Percentiles rank a stretch among this genome's conserved stretches.
phyloP scores from a whole-genome alignment of 2,113 vertebrate genomes.

The Polypterus bichir region DNA sequence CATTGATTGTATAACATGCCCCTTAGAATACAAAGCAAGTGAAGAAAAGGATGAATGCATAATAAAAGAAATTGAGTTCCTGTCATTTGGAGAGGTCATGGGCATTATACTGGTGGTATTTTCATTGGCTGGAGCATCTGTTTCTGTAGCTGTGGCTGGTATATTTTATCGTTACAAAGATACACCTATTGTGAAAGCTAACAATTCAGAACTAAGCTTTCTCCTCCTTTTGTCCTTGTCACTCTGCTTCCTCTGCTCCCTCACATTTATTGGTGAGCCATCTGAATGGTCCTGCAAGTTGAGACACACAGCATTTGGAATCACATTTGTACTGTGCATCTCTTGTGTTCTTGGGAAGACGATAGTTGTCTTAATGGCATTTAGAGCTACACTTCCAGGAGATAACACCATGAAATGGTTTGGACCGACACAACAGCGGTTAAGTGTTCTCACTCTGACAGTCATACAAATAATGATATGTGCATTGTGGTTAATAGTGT shows the following conservation, averaged over 20 bases:
- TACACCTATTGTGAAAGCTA: constrained; percentile 52
- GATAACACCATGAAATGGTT: constrained; percentile 13
- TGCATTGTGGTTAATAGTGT: not conserved
- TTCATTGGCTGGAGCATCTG: no score
- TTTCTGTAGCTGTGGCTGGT: constrained; percentile 25
- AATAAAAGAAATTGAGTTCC: no score
- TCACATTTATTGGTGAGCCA: constrained; percentile 29
- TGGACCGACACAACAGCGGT: constrained; percentile 11
- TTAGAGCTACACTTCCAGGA: constrained; percentile 14
- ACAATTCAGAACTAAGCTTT: constrained; percentile 56
- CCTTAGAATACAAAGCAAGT: no score
- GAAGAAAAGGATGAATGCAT: no score
- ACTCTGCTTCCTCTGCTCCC: constrained; percentile 51
- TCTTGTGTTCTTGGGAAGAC: constrained; percentile 18
- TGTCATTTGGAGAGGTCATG: no score
- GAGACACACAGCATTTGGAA: constrained; percentile 9
- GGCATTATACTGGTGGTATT: no score
- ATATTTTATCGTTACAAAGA: constrained; percentile 50
- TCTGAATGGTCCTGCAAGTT: constrained; percentile 6
- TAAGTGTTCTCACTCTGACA: not conserved
- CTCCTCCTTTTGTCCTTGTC: constrained; percentile 48
- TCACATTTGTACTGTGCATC: constrained; percentile 15
- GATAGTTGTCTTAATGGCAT: constrained; percentile 16
- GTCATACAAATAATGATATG: not conserved
- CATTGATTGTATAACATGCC: no score